These are phyloP conservation scores for Echinarachnius parma DNA, from an alignment of 53 echinoderm and acorn worm genomes.

Conservation along the genomic window DNA sequence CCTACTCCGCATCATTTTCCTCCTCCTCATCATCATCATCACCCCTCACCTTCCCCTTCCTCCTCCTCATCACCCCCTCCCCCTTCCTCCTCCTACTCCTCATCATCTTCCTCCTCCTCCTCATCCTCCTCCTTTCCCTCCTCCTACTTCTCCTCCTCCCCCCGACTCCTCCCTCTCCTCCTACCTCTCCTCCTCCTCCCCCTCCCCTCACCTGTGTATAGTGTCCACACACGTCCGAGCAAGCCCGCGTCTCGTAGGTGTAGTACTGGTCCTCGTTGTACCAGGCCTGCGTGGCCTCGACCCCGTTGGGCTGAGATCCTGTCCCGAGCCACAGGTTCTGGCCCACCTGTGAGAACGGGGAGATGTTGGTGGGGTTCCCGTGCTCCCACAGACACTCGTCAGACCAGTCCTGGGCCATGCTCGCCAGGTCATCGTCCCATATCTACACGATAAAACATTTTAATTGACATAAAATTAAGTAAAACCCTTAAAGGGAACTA, in stretches of 20 bases:
- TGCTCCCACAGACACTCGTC: conserved; percentile 77
- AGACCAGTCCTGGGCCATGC: conserved; percentile 85
- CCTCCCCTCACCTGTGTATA: conserved; percentile 72
- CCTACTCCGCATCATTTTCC: too few relatives aligned
- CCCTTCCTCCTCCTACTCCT: too few relatives aligned
- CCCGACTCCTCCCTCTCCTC: not conserved
- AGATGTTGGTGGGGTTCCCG: conserved; percentile 70
- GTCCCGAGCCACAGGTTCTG: conserved; percentile 74
- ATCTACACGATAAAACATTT: not conserved
- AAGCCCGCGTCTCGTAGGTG: conserved; percentile 50
- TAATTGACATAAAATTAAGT: too few relatives aligned
- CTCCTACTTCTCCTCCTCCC: too few relatives aligned
- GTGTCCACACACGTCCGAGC: conserved; percentile 69
- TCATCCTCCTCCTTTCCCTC: too few relatives aligned
- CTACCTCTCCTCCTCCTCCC: not conserved
- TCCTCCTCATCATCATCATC: not conserved
- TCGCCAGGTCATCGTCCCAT: conserved; percentile 76
- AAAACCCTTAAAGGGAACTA: too few relatives aligned
- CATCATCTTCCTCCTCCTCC: too few relatives aligned
- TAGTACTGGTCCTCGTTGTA: conserved; percentile 70
- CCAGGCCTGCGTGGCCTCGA: conserved; percentile 56
- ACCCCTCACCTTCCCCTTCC: not conserved
- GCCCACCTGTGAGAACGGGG: conserved; percentile 62
- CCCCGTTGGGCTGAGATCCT: conserved; percentile 37
- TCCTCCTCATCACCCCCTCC: too few relatives aligned